Conservation (phyloP, 2,113 vertebrate species). For the Chiloscyllium plagiosum region DNA sequence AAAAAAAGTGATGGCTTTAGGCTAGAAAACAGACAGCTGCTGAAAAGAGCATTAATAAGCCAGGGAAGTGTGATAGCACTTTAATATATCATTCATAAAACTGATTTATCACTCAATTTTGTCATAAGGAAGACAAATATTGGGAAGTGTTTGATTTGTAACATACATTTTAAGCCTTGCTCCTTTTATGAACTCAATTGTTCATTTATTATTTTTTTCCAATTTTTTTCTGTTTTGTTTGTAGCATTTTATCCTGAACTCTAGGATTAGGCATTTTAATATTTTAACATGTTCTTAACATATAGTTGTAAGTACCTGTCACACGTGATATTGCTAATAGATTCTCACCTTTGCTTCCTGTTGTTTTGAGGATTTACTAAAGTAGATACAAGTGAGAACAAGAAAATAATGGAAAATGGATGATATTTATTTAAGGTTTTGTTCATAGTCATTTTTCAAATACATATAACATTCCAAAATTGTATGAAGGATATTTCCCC, state of each 20-base stretch:
- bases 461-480: neutral
- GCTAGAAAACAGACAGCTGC: conserved; percentile 2
- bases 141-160: neutral
- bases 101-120: conserved; percentile 25
- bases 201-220: neutral
- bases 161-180: neutral
- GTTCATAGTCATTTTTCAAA: neutral
- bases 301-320: neutral
- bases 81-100: conserved; percentile 27
- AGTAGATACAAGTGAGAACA: neutral
- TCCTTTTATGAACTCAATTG: neutral
- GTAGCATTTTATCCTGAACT: neutral
- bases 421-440: neutral
- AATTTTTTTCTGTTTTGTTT: neutral
- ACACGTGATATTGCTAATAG: neutral
- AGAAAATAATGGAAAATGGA: neutral
- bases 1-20: neutral
- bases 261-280: neutral
- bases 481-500: neutral
- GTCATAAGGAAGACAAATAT: neutral
- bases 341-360: neutral
- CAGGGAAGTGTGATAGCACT: neutral
- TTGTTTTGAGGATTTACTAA: neutral
- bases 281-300: neutral
- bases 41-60: conserved; percentile 9